A percentile compares a stretch with the other conserved stretches of the same genome.
Conservation (phyloP, 2,888 invertebrate genomes). For the Lepas anatifera region DNA sequence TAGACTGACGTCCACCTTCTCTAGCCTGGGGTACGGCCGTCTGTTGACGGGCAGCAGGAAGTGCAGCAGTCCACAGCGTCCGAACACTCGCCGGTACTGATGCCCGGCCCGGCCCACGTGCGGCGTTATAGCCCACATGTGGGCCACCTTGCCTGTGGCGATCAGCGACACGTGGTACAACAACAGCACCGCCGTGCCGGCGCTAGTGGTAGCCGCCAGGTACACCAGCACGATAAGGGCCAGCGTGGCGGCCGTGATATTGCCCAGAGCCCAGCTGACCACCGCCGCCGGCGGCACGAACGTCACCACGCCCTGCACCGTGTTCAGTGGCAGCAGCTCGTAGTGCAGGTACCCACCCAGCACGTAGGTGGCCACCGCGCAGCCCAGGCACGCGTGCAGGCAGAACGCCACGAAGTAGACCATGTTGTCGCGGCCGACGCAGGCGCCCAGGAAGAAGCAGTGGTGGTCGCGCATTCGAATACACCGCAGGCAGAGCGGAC, state of each 20-base stretch:
- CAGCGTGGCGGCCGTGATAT: not conserved
- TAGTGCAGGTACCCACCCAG: not conserved
- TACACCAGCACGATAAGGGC: not conserved
- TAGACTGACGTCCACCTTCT: not conserved
- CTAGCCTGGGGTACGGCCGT: not conserved
- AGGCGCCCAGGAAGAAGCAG: conserved; percentile 37
- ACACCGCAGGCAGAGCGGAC: conserved; percentile 37
- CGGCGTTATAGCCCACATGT: conserved; percentile 2
- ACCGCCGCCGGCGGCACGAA: not conserved
- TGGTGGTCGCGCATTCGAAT: conserved; percentile 33
- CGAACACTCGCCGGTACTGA: conserved; percentile 25
- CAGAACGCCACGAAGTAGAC: conserved; percentile 32
- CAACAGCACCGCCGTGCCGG: not conserved
- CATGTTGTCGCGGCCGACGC: conserved; percentile 36
- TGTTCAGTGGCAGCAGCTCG: not conserved
- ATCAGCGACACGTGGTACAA: not conserved
- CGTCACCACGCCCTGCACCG: not conserved
- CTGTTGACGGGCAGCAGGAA: conserved; percentile 20
- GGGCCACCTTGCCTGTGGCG: not conserved
- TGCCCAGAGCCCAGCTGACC: not conserved
- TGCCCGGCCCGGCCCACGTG: conserved; percentile 22
- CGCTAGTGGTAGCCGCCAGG: not conserved
- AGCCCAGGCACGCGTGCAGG: conserved; percentile 26
- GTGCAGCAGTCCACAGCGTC: conserved; percentile 24
- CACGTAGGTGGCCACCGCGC: not conserved